Conservation (phyloP, 2,888 invertebrate species). For the Linnaemya vulpina region DNA sequence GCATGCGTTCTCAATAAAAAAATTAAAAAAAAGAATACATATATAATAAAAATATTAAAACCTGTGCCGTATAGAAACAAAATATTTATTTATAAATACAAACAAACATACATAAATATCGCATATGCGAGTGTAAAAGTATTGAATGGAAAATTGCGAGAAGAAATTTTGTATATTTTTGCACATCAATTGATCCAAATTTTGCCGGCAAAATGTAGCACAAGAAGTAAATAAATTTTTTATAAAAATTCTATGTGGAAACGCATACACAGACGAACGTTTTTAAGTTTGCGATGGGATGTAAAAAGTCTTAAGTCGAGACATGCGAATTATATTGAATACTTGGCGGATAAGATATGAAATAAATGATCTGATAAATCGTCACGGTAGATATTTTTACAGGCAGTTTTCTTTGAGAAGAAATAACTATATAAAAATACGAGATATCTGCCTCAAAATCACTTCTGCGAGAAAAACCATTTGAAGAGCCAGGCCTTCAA, state of each 20-base stretch:
- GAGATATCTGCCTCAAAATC: no score
- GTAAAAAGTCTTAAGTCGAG: background rate
- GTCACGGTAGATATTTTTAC: no score
- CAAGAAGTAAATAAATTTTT: slow-evolving; percentile 27
- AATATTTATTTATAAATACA: no score
- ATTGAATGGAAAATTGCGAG: slow-evolving; percentile 20
- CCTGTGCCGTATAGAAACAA: slow-evolving; percentile 14
- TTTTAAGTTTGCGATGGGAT: background rate
- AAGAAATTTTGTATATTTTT: slow-evolving; percentile 49
- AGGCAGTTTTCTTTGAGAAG: no score
- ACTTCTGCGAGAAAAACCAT: no score
- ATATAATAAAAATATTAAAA: no score
- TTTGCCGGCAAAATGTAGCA: slow-evolving; percentile 59
- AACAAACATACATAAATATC: slow-evolving; percentile 13
- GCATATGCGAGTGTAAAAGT: background rate
- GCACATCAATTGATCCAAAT: slow-evolving; percentile 55
- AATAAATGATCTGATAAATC: no score
- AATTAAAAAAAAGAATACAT: background rate
- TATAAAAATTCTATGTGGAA: slow-evolving; percentile 35
- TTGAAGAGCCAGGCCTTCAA: no score
- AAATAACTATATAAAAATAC: no score
- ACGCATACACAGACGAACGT: background rate
- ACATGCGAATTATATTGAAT: no score
- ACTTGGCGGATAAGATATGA: no score
- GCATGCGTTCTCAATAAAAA: background rate